Base-by-base conservation (phyloP, 2,113 vertebrate species). In the Paralichthys olivaceus region DNA sequence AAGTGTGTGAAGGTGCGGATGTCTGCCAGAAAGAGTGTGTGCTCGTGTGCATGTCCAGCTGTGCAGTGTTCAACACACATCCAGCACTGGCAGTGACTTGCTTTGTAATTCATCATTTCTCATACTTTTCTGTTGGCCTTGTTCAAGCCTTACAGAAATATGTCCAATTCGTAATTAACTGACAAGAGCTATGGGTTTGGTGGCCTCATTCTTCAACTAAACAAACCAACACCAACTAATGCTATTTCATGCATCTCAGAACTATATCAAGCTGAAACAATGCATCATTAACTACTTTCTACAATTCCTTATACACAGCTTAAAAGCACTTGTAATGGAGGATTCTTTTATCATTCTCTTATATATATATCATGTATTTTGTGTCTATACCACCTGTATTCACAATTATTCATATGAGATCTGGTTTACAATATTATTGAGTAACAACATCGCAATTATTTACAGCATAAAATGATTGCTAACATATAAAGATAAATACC, bases 1-100 rank as follows among this genome's bases (percentile, higher is more conserved):
- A 81, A 90, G 79, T 90, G 85, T 92, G 85, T 87, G 86, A 90
- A 90, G 77, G 77, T 89, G 82, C 26, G 70, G 77, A 73, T 74
- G 84, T 68, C 81, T 92, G 84, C 90, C 87, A 92, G 81, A 77
- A 70, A 84, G 75, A 66, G 72, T 77, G 78, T 79, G 67, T 72
- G 81, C 45, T 67, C 34, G 7, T 75, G 83, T 84, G 79, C 79
- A 70, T 87, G 86, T 92, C 80, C 84, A 87, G 87, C 83, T 89
- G 84, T 90, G 74, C 72, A 59, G 62, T 62, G 67, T 69, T 65
- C 72, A 66, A 75, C 69, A 75, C 47, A 84, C 72, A 85, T 29
- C 11, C 69, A 60, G 43, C 47, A 63, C 78, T 73, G 76, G 75
- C 77, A 80, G 56, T 19, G 71, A 81, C 53, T 83, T 67, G 69